Evolutionary conservation across 2,888 invertebrate species (phyloP).

Genomic region (Thereva unica): DNA sequence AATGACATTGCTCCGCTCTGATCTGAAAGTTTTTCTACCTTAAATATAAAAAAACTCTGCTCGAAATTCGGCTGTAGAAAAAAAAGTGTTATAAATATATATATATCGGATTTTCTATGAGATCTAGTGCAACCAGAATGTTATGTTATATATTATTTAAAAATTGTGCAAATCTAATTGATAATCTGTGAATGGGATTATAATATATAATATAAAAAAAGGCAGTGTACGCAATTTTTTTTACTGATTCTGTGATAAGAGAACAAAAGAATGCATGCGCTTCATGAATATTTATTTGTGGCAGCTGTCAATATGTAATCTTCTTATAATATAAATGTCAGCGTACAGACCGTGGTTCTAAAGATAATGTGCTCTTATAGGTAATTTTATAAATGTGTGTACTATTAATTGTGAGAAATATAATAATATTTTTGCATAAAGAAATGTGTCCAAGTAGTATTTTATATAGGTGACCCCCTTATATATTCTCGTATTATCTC

Average conservation of each 20-base stretch:
- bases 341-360: slow-evolving; percentile 20
- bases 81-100: too few relatives aligned
- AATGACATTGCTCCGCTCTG: too few relatives aligned
- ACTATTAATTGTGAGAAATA: slow-evolving; percentile 1
- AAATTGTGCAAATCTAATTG: too few relatives aligned
- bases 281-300: slow-evolving; percentile 6
- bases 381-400: slow-evolving; percentile 8
- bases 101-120: too few relatives aligned
- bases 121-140: too few relatives aligned
- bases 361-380: slow-evolving; percentile 15
- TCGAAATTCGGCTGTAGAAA: too few relatives aligned
- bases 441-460: slow-evolving; percentile 9
- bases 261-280: slow-evolving; percentile 35
- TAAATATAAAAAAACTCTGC: too few relatives aligned
- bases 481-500: slow-evolving; percentile 6
- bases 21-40: too few relatives aligned
- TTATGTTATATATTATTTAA: too few relatives aligned
- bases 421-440: slow-evolving; percentile 15
- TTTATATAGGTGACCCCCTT: slow-evolving; percentile 21
- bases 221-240: too few relatives aligned
- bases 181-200: too few relatives aligned
- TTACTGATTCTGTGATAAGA: slow-evolving; percentile 1
- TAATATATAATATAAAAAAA: too few relatives aligned
- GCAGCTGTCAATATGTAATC: slow-evolving; percentile 27
- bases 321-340: slow-evolving; percentile 23